These are phyloP conservation scores for Atherinomorus stipes DNA, from an alignment of 2,113 vertebrate species.

Conservation along the genomic window DNA sequence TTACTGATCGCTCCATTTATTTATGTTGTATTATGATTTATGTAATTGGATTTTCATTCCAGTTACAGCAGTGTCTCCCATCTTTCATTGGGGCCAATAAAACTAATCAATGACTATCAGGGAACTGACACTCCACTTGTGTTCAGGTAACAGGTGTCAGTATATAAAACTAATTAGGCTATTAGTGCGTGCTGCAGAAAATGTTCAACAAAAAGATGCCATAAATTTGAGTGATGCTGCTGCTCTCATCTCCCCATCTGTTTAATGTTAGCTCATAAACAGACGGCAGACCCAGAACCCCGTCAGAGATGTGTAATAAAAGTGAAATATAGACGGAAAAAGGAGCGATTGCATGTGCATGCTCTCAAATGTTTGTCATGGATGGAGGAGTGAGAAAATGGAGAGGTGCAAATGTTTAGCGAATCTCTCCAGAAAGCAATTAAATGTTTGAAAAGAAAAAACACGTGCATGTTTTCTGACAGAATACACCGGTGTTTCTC, in stretches of 20 bases:
- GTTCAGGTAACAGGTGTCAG: conserved; percentile 42
- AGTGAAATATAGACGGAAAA: conserved; percentile 48
- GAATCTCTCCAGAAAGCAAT: conserved; percentile 38
- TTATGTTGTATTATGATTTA: conserved; percentile 20
- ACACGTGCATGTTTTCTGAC: not conserved
- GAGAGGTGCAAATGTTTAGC: conserved; percentile 32
- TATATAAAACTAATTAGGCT: conserved; percentile 52
- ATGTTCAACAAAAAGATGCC: conserved; percentile 7
- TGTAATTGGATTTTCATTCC: not conserved
- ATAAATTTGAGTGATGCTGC: conserved; percentile 35
- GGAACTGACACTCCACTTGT: not conserved
- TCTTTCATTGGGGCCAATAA: conserved; percentile 4
- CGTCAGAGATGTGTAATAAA: conserved; percentile 45
- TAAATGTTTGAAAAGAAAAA: conserved; percentile 17
- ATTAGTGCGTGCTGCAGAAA: conserved; percentile 34
- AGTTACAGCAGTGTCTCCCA: not conserved
- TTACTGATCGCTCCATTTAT: not conserved
- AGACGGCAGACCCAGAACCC: conserved; percentile 44
- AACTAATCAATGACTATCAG: conserved; percentile 9
- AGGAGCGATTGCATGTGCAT: conserved; percentile 23
- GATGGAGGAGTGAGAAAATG: conserved; percentile 45
- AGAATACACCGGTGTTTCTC: not conserved
- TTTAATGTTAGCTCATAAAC: conserved; percentile 63
- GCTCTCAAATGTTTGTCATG: conserved; percentile 42
- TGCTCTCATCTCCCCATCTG: conserved; percentile 49